phyloP scores from a whole-genome alignment of 2,888 invertebrate genomes.

The Pheosia tremula region DNA sequence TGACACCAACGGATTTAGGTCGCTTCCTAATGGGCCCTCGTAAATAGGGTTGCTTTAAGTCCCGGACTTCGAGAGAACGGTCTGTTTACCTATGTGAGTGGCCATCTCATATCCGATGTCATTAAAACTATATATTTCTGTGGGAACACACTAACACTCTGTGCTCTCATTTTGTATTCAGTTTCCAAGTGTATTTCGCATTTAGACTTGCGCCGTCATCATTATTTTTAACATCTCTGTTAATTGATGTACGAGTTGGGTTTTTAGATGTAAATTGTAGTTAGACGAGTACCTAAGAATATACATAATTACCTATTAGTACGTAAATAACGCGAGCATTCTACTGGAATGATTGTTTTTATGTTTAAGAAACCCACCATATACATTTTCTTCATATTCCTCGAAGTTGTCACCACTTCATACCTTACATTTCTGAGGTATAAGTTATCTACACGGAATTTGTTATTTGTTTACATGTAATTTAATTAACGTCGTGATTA shows the following conservation, averaged over 20 bases:
- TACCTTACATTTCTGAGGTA: too few relatives aligned
- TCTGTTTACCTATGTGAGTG: constrained; percentile 44
- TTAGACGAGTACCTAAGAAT: too few relatives aligned
- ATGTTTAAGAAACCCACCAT: too few relatives aligned
- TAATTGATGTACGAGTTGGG: too few relatives aligned
- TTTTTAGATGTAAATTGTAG: background rate
- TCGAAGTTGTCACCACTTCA: too few relatives aligned
- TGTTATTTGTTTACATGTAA: background rate
- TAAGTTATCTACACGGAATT: too few relatives aligned
- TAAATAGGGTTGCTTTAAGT: constrained; percentile 51
- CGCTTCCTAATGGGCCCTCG: constrained; percentile 53
- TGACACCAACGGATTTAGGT: constrained; percentile 58
- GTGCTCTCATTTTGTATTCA: background rate
- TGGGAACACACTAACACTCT: background rate
- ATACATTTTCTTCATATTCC: too few relatives aligned
- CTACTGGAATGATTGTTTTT: too few relatives aligned
- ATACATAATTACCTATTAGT: too few relatives aligned
- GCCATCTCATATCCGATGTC: constrained; percentile 21
- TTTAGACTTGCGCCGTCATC: background rate
- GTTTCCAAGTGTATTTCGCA: background rate
- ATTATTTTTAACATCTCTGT: background rate
- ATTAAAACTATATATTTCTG: constrained; percentile 14
- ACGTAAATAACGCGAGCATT: too few relatives aligned
- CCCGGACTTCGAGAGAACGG: constrained; percentile 47
- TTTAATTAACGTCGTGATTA: constrained; percentile 3